These are phyloP conservation scores for Clarias pachynema DNA, from an alignment of 2,797 vertebrate species.

Conservation along the genomic window DNA sequence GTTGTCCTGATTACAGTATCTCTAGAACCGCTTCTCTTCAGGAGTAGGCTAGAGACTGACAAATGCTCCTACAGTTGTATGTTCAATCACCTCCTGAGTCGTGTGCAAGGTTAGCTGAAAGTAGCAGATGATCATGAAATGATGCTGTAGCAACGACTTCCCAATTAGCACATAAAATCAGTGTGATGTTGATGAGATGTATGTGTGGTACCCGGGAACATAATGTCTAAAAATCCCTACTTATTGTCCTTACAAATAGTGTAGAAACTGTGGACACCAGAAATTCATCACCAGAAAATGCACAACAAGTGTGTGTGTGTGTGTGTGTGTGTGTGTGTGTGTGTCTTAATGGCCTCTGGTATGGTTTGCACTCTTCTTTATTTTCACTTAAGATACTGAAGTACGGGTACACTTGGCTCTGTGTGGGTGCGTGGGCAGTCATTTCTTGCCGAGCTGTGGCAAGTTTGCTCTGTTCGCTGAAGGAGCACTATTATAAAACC, in stretches of 20 bases:
- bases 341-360: neutral
- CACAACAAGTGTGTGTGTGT: neutral
- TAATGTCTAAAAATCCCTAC: neutral
- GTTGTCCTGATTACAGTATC: neutral
- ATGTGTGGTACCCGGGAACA: neutral
- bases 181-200: neutral
- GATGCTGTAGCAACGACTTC: neutral
- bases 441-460: neutral
- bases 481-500: slow-evolving; percentile 8
- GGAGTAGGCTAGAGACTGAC: neutral
- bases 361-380: slow-evolving; percentile 12
- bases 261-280: neutral
- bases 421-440: slow-evolving; percentile 21
- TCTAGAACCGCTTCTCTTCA: neutral
- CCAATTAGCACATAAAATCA: neutral
- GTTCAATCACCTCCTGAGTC: neutral
- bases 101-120: neutral
- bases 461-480: neutral
- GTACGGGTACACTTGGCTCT: neutral
- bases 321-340: neutral
- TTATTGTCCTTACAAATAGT: neutral
- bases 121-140: neutral
- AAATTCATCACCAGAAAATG: neutral
- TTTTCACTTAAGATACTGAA: slow-evolving; percentile 14
- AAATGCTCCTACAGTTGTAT: neutral